Evolutionary conservation across 2,888 invertebrate genomes (phyloP).

Genomic region (Caenorhabditis sp.): DNA sequence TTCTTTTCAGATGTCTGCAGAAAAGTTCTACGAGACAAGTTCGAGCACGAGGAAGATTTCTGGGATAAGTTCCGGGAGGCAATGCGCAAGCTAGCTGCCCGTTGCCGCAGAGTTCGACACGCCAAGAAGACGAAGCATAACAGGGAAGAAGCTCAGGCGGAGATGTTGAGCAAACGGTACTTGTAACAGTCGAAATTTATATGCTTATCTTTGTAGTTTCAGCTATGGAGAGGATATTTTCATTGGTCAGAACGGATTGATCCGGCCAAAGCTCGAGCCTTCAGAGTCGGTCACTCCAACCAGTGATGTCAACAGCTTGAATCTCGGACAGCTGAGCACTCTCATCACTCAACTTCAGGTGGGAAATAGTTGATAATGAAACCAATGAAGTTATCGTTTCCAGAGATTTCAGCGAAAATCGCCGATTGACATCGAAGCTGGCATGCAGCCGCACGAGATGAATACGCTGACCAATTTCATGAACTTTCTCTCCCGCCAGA

Average conservation of each 20-base stretch:
- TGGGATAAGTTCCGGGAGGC: constrained; percentile 78
- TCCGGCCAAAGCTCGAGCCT: constrained; percentile 24
- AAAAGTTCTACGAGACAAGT: constrained; percentile 69
- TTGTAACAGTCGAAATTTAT: neutral
- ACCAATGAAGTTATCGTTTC: too few species aligned
- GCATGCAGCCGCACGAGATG: too few species aligned
- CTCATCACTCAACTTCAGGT: neutral
- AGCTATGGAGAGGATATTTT: constrained; percentile 44
- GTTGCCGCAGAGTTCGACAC: constrained; percentile 77
- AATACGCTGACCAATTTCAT: neutral
- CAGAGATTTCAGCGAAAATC: neutral
- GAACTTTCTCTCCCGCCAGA: neutral
- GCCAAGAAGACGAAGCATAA: constrained; percentile 75
- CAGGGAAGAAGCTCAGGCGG: constrained; percentile 59
- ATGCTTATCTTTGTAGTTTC: neutral
- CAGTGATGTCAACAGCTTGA: too few species aligned
- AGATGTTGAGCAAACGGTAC: constrained; percentile 43
- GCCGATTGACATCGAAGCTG: too few species aligned
- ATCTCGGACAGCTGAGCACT: too few species aligned
- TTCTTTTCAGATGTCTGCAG: constrained; percentile 76
- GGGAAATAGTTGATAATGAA: too few species aligned
- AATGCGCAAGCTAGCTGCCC: constrained; percentile 77
- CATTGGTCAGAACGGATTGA: constrained; percentile 5
- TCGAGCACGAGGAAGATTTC: constrained; percentile 76
- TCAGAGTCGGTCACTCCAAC: neutral